These are phyloP conservation scores for Chirona hameri DNA, from an alignment of 2,888 invertebrate genomes.

Conservation along the genomic window DNA sequence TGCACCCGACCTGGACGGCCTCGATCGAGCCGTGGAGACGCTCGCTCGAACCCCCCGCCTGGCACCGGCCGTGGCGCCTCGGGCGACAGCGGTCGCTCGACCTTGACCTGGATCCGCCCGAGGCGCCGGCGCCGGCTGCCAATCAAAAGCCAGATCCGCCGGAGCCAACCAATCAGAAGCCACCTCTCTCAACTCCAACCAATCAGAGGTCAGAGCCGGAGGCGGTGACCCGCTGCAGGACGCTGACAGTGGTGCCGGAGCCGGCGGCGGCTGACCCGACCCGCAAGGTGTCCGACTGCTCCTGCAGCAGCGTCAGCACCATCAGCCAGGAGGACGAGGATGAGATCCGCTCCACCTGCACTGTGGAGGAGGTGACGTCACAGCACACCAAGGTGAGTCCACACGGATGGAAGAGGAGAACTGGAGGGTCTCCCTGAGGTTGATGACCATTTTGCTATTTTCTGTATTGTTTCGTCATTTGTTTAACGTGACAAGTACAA, in stretches of 20 bases:
- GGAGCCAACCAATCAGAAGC: no score
- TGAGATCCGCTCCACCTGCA: constrained; percentile 47
- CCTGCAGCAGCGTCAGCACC: constrained; percentile 65
- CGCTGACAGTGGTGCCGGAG: constrained; percentile 54
- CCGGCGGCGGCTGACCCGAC: constrained; percentile 55
- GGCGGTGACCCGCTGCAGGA: constrained; percentile 37
- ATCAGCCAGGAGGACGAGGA: constrained; percentile 59
- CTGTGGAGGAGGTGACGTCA: neutral
- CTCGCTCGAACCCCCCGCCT: constrained; percentile 22
- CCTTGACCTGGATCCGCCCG: constrained; percentile 58
- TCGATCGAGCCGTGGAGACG: neutral
- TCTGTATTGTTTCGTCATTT: no score
- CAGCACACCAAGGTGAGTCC: no score
- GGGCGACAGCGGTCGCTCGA: neutral
- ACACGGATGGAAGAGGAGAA: no score
- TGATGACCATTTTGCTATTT: no score
- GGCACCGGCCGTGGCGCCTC: neutral
- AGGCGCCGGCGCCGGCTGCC: constrained; percentile 57
- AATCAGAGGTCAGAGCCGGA: neutral
- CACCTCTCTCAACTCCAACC: no score
- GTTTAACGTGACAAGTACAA: no score
- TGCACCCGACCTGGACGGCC: neutral
- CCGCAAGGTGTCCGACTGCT: constrained; percentile 66
- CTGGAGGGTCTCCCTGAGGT: no score
- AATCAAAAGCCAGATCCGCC: constrained; percentile 40